phyloP scores from a whole-genome alignment of 2,113 vertebrate genomes.

The Oncorhynchus masou region DNA sequence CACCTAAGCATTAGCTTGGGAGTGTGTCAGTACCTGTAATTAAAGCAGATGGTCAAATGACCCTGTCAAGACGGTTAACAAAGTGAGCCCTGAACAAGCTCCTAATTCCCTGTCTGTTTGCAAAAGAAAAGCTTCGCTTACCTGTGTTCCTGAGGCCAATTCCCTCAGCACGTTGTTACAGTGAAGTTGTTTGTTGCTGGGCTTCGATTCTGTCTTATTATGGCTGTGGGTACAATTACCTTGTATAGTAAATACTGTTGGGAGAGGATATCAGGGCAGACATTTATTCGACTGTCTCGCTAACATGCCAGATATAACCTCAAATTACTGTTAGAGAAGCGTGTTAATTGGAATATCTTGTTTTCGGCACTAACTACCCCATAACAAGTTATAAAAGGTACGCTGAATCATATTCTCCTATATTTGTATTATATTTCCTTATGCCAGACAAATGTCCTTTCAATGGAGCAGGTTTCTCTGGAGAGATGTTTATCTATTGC shows the following conservation, averaged over 20 bases:
- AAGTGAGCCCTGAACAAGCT: conserved; percentile 49
- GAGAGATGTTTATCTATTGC: no score
- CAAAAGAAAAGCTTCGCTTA: conserved; percentile 42
- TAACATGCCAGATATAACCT: conserved; percentile 51
- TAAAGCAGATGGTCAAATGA: conserved; percentile 75
- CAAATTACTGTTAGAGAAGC: conserved; percentile 52
- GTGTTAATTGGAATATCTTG: conserved; percentile 19
- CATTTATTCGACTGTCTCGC: conserved; percentile 32
- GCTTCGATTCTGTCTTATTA: conserved; percentile 52
- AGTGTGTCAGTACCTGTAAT: conserved; percentile 70
- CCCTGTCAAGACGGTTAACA: conserved; percentile 62
- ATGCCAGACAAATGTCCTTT: no score
- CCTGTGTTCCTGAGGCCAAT: conserved; percentile 37
- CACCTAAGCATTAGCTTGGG: conserved; percentile 56
- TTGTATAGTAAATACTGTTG: conserved; percentile 31
- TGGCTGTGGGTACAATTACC: conserved; percentile 57
- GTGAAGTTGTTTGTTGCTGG: conserved; percentile 47
- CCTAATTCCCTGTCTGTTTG: conserved; percentile 60
- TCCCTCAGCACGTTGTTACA: conserved; percentile 51
- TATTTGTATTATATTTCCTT: no score
- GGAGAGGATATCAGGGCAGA: conserved; percentile 41
- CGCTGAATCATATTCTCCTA: neutral
- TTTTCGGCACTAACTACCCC: neutral
- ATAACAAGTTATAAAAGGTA: neutral
- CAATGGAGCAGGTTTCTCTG: no score